Conservation (phyloP, 2,113 vertebrate genomes). For the Onychostoma macrolepis region DNA sequence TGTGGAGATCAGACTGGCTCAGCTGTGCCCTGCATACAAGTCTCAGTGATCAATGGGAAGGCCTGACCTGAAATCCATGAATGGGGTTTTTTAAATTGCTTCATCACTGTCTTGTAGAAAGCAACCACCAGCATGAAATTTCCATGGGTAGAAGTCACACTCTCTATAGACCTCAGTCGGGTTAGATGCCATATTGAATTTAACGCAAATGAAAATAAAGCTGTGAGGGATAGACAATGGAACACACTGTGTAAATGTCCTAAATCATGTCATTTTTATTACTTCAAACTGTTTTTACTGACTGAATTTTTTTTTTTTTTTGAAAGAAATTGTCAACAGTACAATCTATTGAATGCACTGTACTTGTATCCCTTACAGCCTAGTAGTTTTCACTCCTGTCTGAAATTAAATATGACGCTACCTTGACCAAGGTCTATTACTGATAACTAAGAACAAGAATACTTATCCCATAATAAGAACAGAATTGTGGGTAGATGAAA, state of each 20-base stretch:
- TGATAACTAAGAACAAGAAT: background rate
- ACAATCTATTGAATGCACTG: background rate
- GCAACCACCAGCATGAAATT: background rate
- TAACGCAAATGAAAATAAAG: no score
- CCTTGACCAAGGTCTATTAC: background rate
- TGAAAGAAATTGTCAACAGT: background rate
- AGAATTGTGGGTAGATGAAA: background rate
- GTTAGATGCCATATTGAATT: no score
- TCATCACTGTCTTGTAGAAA: slow-evolving; percentile 3
- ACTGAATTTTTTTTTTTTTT: no score
- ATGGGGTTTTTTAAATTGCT: slow-evolving; percentile 26
- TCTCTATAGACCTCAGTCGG: background rate
- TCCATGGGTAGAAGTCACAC: background rate
- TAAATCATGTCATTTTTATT: no score
- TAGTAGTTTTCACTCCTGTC: background rate
- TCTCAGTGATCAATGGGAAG: background rate
- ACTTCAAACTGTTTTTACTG: no score
- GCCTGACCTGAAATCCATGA: slow-evolving; percentile 32
- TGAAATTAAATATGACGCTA: background rate
- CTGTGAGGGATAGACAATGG: no score
- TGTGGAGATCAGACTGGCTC: slow-evolving; percentile 39
- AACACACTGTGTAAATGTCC: no score
- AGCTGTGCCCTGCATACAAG: slow-evolving; percentile 3
- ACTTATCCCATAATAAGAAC: background rate
- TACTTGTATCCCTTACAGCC: background rate